Percentiles rank a stretch among this genome's conserved stretches.
These are phyloP conservation scores for Clepsis dumicolana DNA, from an alignment of 2,888 invertebrate species.

Conservation along the genomic window DNA sequence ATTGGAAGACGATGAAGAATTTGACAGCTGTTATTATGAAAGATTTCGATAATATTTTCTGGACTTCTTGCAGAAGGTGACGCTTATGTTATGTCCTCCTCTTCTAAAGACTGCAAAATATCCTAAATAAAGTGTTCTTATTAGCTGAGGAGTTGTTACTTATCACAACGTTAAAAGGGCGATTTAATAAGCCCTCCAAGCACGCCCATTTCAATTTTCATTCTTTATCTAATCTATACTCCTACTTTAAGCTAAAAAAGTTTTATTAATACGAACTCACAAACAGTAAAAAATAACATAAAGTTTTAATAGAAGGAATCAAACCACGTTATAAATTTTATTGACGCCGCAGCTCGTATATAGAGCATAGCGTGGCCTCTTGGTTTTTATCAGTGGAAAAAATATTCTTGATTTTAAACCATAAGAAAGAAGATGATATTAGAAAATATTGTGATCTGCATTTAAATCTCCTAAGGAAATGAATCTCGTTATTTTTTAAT, in stretches of 20 bases:
- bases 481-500: not conserved
- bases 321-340: conserved; percentile 3
- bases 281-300: not conserved
- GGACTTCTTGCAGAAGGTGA: too few species aligned
- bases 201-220: not conserved
- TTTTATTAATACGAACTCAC: conserved; percentile 2
- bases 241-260: conserved; percentile 1
- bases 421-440: not conserved
- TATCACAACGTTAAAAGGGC: not conserved
- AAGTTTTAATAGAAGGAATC: conserved; percentile 4
- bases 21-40: too few species aligned
- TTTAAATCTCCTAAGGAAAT: not conserved
- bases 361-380: not conserved
- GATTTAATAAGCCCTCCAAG: not conserved
- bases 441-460: not conserved
- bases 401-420: not conserved
- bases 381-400: not conserved
- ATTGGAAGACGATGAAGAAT: too few species aligned
- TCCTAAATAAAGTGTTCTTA: too few species aligned
- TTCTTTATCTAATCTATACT: not conserved
- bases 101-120: too few species aligned
- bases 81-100: too few species aligned
- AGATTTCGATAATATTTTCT: too few species aligned
- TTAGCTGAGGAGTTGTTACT: too few species aligned
- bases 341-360: not conserved